These are phyloP conservation scores for Anastrepha ludens DNA, from an alignment of 1,140 invertebrate genomes.

Conservation along the genomic window DNA sequence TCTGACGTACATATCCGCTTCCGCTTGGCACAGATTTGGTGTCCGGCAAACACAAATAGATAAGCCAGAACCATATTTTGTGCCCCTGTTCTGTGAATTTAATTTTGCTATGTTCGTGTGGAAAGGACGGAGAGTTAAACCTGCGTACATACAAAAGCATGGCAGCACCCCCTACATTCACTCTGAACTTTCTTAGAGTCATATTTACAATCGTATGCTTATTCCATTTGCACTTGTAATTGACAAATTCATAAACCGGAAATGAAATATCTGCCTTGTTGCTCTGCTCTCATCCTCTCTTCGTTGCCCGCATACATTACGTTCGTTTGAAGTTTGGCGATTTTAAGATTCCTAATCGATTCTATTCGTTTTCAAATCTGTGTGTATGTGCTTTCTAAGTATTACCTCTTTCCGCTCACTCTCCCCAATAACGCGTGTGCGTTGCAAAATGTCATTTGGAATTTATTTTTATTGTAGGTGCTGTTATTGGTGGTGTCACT, in stretches of 20 bases:
- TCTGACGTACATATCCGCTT: constrained; percentile 16
- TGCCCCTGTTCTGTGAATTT: background rate
- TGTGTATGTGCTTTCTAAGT: background rate
- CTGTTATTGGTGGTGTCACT: background rate
- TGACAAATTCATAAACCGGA: constrained; percentile 36
- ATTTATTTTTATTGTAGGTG: background rate
- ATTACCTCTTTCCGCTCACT: too few relatives aligned
- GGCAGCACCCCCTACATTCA: background rate
- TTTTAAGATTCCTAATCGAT: background rate
- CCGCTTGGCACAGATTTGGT: background rate
- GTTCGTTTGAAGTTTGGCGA: background rate
- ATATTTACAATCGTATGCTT: background rate
- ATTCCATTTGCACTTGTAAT: constrained; percentile 6
- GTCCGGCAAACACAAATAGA: background rate
- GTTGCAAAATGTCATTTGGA: background rate
- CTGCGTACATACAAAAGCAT: background rate
- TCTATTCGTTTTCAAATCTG: background rate
- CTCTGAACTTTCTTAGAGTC: background rate
- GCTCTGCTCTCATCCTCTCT: background rate
- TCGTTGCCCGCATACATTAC: background rate
- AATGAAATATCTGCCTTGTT: constrained; percentile 8
- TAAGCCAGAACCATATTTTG: background rate
- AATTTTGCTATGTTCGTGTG: background rate
- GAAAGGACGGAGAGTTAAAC: background rate
- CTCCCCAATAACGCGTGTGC: too few relatives aligned